Evolutionary conservation across 2,888 invertebrate genomes (phyloP), one percentile per base, ranked within the genome.

Genomic region (Acrobasis suavella): DNA sequence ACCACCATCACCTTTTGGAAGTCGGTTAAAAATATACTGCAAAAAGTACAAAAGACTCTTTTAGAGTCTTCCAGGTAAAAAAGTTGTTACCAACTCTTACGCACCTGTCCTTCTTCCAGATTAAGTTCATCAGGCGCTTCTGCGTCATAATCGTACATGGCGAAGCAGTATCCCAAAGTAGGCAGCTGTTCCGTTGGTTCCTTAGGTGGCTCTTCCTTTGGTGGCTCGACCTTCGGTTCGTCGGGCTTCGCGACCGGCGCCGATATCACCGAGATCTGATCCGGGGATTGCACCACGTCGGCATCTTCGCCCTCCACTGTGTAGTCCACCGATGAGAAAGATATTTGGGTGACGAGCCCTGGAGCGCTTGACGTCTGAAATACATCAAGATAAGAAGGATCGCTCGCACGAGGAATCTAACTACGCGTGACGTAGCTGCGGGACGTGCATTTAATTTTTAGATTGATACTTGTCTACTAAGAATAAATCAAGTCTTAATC

Each of bases 81-180:
- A 7, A 32, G 8, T 32, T 6, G 7, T 0, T 32, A 2, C 32
- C 32, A 32, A 58, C 14, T 14, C n/a, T 46, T 14, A 64, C 69
- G 64, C 62, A 96, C 94, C 91, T 97, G 97, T 58, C 98, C 98
- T 86, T 98, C 98, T 74, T 96, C 95, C 81, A 99, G 97, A 51
- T 96, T 96, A 17, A 99, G 93, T 85, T 98, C 98, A 85, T 98
- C 98, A 58, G 94, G 93, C 66, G 96, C 96, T 60, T 97, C 97
- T 0, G 97, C 98, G 73, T 98, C 98, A 81, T 98, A 99, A 84
- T 98, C 98, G 80, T 98, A 99, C 60, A 98, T 87, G 1, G 98
- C 98, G 77, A 96, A 95, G 81, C 98, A 98, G 81, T 95, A 97
- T 1, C 91, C 89, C 1, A 89, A 74, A 0, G 86, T 87, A 1